Conservation (phyloP, 2,113 vertebrate genomes). For the Indicator indicator region DNA sequence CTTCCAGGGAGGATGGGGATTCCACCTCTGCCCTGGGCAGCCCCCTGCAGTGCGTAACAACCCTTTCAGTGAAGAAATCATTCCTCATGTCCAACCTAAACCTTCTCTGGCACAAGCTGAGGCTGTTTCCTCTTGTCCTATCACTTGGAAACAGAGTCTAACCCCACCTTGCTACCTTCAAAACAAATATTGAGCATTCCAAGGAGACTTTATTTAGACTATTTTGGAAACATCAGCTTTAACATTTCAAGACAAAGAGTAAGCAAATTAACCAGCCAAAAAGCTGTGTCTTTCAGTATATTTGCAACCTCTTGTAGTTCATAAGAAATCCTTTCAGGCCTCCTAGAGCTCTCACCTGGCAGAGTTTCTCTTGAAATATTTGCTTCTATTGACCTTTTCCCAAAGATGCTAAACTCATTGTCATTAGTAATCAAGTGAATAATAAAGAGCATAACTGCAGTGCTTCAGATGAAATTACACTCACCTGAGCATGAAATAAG, state of each 20-base stretch:
- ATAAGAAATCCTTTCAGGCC: neutral
- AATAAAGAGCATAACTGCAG: neutral
- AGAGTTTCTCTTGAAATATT: neutral
- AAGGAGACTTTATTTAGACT: neutral
- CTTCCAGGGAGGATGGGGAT: neutral
- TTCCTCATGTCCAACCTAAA: neutral
- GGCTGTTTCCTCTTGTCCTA: no score
- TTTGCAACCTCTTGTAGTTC: neutral
- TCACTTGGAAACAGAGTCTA: neutral
- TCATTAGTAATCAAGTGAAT: neutral
- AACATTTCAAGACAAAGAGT: neutral
- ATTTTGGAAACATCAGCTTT: neutral
- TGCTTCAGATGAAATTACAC: neutral
- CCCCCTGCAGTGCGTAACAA: no score
- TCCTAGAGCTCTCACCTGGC: neutral
- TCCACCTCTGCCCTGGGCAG: no score
- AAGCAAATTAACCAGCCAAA: neutral
- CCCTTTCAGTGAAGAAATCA: neutral
- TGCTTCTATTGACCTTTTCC: neutral
- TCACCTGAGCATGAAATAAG: neutral
- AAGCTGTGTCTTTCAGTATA: neutral
- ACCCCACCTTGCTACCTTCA: neutral
- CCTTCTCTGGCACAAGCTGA: no score
- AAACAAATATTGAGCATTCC: neutral
- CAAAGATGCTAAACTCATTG: neutral